A percentile compares a stretch with the other conserved stretches of the same genome.
Conservation (phyloP, 2,888 invertebrate genomes). For the Patella pellucida region DNA sequence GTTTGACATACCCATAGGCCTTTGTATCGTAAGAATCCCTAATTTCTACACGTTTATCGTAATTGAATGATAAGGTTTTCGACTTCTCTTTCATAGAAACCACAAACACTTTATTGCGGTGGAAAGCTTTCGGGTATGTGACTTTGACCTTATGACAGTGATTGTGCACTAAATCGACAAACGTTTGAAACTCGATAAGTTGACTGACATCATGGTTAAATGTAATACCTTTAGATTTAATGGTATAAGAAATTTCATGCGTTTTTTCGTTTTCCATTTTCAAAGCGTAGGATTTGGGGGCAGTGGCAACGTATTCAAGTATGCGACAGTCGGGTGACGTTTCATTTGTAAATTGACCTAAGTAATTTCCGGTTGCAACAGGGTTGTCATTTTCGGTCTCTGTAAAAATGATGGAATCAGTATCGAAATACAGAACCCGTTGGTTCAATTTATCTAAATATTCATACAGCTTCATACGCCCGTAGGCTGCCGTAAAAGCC, state of each 20-base stretch:
- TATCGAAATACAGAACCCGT: constrained; percentile 66
- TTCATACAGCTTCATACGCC: constrained; percentile 60
- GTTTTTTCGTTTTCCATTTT: constrained; percentile 20
- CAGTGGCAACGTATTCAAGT: constrained; percentile 23
- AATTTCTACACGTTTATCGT: background rate
- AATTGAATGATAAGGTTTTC: background rate
- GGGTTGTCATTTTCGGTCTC: constrained; percentile 15
- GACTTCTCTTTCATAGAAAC: background rate
- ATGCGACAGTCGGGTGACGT: constrained; percentile 53
- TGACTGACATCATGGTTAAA: constrained; percentile 7
- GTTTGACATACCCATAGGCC: background rate
- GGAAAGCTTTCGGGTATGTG: no score
- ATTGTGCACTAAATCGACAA: no score
- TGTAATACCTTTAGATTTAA: constrained; percentile 29
- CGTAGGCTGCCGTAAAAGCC: constrained; percentile 64
- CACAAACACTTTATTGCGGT: no score
- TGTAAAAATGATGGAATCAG: constrained; percentile 64
- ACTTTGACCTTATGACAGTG: no score
- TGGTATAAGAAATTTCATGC: background rate
- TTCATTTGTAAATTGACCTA: constrained; percentile 31
- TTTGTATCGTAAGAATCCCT: background rate
- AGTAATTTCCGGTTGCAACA: constrained; percentile 27
- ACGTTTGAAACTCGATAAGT: no score
- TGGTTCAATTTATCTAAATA: constrained; percentile 57
- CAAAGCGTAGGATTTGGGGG: constrained; percentile 33